These are phyloP conservation scores for Hesperia comma DNA, from an alignment of 2,888 invertebrate species.

Conservation along the genomic window DNA sequence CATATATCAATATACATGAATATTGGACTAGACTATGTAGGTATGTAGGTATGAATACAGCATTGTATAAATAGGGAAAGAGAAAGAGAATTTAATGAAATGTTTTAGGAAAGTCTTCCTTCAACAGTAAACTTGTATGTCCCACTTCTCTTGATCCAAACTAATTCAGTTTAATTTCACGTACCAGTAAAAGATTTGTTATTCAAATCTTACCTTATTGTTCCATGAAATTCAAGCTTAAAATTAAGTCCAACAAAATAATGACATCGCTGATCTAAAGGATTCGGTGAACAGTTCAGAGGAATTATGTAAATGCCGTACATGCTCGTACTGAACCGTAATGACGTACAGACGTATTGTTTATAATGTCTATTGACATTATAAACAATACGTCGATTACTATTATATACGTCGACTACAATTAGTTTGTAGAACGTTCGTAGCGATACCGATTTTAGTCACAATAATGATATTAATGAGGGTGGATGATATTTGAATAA, in stretches of 20 bases:
- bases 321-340: neutral
- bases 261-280: conserved; percentile 39
- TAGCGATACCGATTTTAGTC: too few relatives aligned
- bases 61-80: too few relatives aligned
- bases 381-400: too few relatives aligned
- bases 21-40: too few relatives aligned
- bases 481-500: too few relatives aligned
- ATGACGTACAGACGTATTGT: neutral
- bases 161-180: conserved; percentile 65
- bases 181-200: conserved; percentile 70
- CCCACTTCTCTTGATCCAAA: conserved; percentile 40
- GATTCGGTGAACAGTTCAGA: conserved; percentile 18
- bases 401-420: too few relatives aligned
- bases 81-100: too few relatives aligned
- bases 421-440: too few relatives aligned
- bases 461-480: too few relatives aligned
- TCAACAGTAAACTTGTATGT: neutral
- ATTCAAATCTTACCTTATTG: conserved; percentile 65
- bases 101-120: neutral
- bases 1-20: too few relatives aligned
- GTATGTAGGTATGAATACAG: too few relatives aligned
- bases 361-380: too few relatives aligned
- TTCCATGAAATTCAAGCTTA: conserved; percentile 52
- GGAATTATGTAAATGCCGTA: conserved; percentile 7
- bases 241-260: conserved; percentile 48